A percentile compares a stretch with the other conserved stretches of the same genome.
These are phyloP conservation scores for Eueremaeus valkanovi DNA, from an alignment of 2,888 invertebrate species.

Conservation along the genomic window DNA sequence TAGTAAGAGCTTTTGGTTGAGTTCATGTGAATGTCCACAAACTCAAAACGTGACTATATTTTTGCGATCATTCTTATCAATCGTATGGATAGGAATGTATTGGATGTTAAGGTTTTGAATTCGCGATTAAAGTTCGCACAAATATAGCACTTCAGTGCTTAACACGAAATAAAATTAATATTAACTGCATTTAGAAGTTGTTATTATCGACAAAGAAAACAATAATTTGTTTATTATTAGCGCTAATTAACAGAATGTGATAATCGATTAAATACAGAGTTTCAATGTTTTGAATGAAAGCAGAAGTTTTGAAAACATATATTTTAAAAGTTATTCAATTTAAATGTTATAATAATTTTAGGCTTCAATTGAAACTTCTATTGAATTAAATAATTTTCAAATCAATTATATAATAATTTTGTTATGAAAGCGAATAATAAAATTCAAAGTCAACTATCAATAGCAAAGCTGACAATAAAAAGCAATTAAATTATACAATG, in stretches of 20 bases:
- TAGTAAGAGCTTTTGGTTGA: neutral
- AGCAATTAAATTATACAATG: no score
- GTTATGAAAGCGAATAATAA: neutral
- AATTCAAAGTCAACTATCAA: no score
- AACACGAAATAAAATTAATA: neutral
- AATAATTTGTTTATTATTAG: neutral
- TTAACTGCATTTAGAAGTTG: neutral
- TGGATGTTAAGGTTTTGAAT: neutral
- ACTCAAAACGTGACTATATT: slow-evolving; percentile 10
- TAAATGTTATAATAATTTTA: no score
- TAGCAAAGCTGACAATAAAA: no score
- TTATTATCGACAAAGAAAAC: neutral
- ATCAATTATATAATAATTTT: neutral
- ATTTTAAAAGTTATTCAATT: neutral
- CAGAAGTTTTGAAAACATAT: neutral
- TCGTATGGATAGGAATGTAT: neutral
- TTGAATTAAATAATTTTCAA: neutral
- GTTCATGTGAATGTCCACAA: slow-evolving; percentile 10
- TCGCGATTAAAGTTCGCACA: neutral
- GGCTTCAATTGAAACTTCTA: no score
- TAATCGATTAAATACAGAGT: neutral
- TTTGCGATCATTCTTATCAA: neutral
- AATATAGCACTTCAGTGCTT: neutral
- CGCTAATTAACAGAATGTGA: neutral
- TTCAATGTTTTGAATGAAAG: neutral